Conservation (phyloP, 2,888 invertebrate species). For the Lasioglossum vierecki region DNA sequence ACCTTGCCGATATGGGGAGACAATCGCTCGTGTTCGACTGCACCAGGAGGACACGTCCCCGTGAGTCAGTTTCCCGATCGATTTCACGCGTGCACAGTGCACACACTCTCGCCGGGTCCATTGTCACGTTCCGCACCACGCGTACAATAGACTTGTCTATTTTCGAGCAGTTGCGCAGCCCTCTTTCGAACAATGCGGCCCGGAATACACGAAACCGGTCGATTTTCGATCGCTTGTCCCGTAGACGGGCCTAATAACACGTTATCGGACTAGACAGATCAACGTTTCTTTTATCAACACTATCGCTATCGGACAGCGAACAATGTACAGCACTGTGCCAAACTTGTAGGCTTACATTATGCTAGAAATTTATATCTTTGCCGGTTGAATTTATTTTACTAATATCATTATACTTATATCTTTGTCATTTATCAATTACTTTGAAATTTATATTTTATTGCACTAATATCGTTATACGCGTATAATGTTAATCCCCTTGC, state of each 20-base stretch:
- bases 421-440: no score
- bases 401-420: no score
- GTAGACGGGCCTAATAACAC: background rate
- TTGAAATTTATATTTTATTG: no score
- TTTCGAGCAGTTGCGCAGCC: constrained; percentile 65
- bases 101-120: constrained; percentile 23
- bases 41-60: constrained; percentile 35
- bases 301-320: background rate
- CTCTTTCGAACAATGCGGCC: constrained; percentile 43
- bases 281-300: background rate
- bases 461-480: no score
- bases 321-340: background rate
- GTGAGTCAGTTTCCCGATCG: constrained; percentile 65
- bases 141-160: constrained; percentile 63
- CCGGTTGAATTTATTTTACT: no score
- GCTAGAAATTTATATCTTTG: background rate
- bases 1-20: constrained; percentile 70
- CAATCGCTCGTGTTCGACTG: constrained; percentile 47
- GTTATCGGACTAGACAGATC: background rate
- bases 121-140: constrained; percentile 51
- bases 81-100: constrained; percentile 53
- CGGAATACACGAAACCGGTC: constrained; percentile 29
- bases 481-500: no score
- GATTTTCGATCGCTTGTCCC: constrained; percentile 33
- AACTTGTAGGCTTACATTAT: background rate